Base-by-base conservation (phyloP, 2,113 vertebrate genomes). In the Mormoops blainvillei region DNA sequence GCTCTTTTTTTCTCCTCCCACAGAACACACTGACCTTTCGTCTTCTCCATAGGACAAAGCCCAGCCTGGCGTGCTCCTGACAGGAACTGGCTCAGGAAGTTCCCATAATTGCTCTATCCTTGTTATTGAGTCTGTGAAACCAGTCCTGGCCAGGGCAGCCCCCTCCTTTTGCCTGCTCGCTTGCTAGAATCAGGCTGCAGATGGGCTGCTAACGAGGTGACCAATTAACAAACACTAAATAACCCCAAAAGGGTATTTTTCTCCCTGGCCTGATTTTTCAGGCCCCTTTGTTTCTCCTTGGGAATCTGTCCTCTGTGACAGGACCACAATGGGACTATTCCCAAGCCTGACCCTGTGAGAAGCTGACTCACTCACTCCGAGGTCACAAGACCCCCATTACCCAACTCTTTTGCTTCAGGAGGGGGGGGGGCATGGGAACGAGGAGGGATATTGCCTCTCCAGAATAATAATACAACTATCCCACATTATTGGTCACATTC, bases 241-340 rank as follows among this genome's bases (percentile, higher is more conserved):
- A 97, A 93, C 85, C 94, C 95, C 78, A 38, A 91, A 96, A 91
- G 91, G 78, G 58, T 80, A 18, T 90, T 93, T 96, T 95, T 73
- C 86, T 78, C 84, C 36, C 85, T 91, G 94, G 94, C 91, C 92
- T 90, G 54, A 61, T 94, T 97, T 97, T 92, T 77, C 61, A 88
- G 92, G 74, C 65, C 92, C 45, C 54, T 97, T 97, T 97, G 97
- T 98, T 83, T 77, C 76, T 92, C 77, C 92, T 92, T 97, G 96
- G 92, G 89, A 97, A 95, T 83, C 84, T 78, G 73, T 91, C 71
- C 86, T 87, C 73, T 50, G 4, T 73, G 94, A 89, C 50, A 65
- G 50, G 81, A 76, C 73, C 95, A 96, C 86, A 90, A 74, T 88
- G 61, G 58, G 65, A 73, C 81, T 95, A 68, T 93, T 88, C 91